These are phyloP conservation scores for Syngnathus acus DNA, from an alignment of 2,797 vertebrate species.

Conservation along the genomic window DNA sequence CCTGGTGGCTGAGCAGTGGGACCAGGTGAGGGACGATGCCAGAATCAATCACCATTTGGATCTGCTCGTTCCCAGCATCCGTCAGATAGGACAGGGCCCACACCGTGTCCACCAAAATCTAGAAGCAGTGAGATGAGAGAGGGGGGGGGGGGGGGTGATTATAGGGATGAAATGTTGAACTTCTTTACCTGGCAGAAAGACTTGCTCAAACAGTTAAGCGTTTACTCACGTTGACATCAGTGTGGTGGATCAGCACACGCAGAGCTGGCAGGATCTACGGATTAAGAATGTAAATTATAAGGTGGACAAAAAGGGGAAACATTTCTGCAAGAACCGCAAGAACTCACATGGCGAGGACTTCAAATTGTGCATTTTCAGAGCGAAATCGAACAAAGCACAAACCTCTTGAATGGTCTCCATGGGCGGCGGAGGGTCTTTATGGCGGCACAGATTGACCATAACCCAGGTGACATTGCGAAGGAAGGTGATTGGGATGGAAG, in stretches of 20 bases:
- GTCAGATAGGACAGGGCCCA: slow-evolving; percentile 99
- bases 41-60: slow-evolving; percentile 99
- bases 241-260: slow-evolving; percentile 96
- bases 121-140: slow-evolving; percentile 8
- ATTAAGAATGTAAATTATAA: background rate
- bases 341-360: background rate
- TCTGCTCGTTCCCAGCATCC: slow-evolving; percentile 97
- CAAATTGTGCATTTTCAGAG: background rate
- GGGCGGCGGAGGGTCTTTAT: slow-evolving; percentile 98
- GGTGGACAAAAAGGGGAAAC: background rate
- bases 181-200: background rate
- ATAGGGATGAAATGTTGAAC: background rate
- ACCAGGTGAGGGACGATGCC: slow-evolving; percentile 95
- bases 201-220: background rate
- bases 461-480: slow-evolving; percentile 99
- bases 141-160: background rate
- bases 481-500: slow-evolving; percentile 99
- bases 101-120: slow-evolving; percentile 99
- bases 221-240: slow-evolving; percentile 95
- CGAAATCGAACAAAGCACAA: background rate
- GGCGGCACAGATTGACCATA: slow-evolving; percentile 98
- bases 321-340: background rate
- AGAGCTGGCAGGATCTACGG: slow-evolving; percentile 92
- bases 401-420: slow-evolving; percentile 99
- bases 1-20: slow-evolving; percentile 96